A percentile compares a stretch with the other conserved stretches of the same genome.
Evolutionary conservation across 2,113 vertebrate species (phyloP).

Genomic region (Leuciscus idus): DNA sequence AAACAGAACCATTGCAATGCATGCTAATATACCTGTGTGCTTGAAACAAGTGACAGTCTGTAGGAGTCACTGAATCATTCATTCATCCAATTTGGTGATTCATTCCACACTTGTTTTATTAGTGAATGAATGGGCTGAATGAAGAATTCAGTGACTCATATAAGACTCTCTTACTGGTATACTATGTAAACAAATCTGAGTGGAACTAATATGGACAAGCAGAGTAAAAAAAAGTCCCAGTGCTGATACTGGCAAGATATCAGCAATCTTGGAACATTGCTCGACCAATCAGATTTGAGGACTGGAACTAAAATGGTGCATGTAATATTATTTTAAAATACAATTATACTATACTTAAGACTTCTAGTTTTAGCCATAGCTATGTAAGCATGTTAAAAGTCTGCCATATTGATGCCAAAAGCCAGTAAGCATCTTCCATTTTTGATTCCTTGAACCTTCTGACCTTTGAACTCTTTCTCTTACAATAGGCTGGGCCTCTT

Average conservation of each 20-base stretch:
- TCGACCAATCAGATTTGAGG: not conserved
- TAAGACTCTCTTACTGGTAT: not conserved
- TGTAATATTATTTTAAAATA: not conserved
- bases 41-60: too few species aligned
- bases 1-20: not conserved
- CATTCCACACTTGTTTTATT: not conserved
- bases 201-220: too few species aligned
- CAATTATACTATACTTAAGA: not conserved
- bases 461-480: constrained; percentile 60
- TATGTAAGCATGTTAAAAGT: not conserved
- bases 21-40: not conserved
- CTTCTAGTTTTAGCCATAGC: not conserved
- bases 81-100: not conserved
- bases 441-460: constrained; percentile 58
- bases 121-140: not conserved
- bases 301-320: not conserved
- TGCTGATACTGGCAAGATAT: not conserved
- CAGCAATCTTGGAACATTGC: not conserved
- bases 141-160: not conserved
- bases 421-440: constrained; percentile 7
- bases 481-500: constrained; percentile 42
- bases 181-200: too few species aligned
- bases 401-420: not conserved
- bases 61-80: not conserved
- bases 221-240: not conserved